Evolutionary conservation across 2,113 vertebrate genomes (phyloP).

Genomic region (Lepus timidus): DNA sequence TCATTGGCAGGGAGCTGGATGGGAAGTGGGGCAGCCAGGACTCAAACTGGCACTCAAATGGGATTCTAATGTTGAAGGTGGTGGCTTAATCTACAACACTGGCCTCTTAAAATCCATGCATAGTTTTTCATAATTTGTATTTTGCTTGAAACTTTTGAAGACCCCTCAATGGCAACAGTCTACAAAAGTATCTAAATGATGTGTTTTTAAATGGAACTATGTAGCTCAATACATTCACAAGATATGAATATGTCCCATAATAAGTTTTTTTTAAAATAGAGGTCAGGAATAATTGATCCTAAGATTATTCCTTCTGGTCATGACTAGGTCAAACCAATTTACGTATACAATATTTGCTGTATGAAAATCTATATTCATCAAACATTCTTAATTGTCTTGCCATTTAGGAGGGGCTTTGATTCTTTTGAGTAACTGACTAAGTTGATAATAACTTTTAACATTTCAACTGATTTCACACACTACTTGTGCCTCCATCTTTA

Average conservation of each 20-base stretch:
- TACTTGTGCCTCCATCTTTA: neutral
- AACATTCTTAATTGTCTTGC: neutral
- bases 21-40: no score
- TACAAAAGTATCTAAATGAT: neutral
- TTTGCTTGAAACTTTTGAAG: no score
- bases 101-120: no score
- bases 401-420: neutral
- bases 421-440: neutral
- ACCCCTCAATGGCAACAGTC: no score
- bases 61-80: no score
- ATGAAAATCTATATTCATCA: slow-evolving; percentile 8
- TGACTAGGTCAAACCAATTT: neutral
- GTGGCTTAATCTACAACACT: no score
- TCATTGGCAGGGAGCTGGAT: no score
- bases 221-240: neutral
- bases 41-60: no score
- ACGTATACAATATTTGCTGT: neutral
- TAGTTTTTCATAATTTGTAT: no score
- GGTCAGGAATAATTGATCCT: neutral
- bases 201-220: neutral
- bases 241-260: neutral
- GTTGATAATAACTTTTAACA: neutral
- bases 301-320: neutral
- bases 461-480: neutral
- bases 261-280: neutral